Conservation (phyloP, 2,888 invertebrate species). For the Metacarcinus magister region DNA sequence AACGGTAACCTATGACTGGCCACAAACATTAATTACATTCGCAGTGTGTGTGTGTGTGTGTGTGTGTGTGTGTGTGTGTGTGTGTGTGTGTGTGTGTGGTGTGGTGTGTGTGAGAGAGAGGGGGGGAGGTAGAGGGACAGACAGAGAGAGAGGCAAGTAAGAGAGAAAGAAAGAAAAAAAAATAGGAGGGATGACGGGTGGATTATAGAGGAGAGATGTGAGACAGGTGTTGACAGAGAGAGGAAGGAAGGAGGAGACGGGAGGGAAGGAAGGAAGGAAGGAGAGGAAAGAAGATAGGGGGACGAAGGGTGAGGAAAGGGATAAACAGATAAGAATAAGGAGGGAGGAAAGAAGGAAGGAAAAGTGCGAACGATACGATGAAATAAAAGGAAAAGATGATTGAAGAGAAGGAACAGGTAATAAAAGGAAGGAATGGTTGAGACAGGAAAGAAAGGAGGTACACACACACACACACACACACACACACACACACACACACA, state of each 20-base stretch:
- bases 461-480: slow-evolving; percentile 18
- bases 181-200: neutral
- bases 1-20: neutral
- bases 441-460: no score
- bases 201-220: neutral
- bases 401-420: no score
- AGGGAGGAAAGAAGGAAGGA: neutral
- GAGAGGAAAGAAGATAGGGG: neutral
- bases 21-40: neutral
- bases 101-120: slow-evolving; percentile 40
- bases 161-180: slow-evolving; percentile 17
- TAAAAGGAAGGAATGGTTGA: no score
- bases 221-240: neutral
- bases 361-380: no score
- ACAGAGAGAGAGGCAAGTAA: neutral
- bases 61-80: neutral
- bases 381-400: no score
- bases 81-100: slow-evolving; percentile 21
- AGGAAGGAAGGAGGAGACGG: neutral
- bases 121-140: neutral
- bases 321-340: neutral
- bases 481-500: slow-evolving; percentile 9
- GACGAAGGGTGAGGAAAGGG: neutral
- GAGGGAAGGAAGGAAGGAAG: neutral
- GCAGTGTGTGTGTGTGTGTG: neutral